Percentiles rank a stretch among this genome's conserved stretches.
Evolutionary conservation across 2,113 vertebrate genomes (phyloP).

Genomic region (Alligator sinensis): DNA sequence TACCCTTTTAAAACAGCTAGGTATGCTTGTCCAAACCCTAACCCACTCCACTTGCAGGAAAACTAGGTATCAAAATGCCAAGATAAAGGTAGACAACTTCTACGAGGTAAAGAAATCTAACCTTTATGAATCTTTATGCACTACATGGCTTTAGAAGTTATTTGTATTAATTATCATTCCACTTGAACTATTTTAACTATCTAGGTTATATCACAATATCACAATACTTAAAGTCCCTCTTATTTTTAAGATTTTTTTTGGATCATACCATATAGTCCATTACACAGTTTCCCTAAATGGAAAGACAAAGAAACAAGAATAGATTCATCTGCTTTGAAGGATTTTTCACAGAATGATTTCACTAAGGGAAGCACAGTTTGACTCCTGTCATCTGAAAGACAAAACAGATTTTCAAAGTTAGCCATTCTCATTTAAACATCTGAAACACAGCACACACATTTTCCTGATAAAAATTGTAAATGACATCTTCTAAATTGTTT

Average conservation of each 20-base stretch:
- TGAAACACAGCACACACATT: neutral
- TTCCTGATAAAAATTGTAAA: neutral
- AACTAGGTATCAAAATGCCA: neutral
- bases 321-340: constrained; percentile 90
- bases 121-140: neutral
- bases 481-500: neutral
- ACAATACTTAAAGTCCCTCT: neutral
- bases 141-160: neutral
- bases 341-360: constrained; percentile 91
- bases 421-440: neutral
- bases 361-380: constrained; percentile 89
- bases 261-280: constrained; percentile 89
- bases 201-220: neutral
- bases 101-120: neutral
- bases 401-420: constrained; percentile 51
- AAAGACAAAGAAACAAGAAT: constrained; percentile 90
- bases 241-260: neutral
- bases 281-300: constrained; percentile 93
- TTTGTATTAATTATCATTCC: neutral
- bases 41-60: neutral
- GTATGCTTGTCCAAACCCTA: neutral
- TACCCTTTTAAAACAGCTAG: too few species aligned
- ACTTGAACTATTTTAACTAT: neutral
- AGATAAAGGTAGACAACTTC: neutral
- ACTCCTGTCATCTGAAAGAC: constrained; percentile 87